These are phyloP conservation scores for Pachydiplax longipennis DNA, from an alignment of 2,888 invertebrate genomes.

Conservation along the genomic window DNA sequence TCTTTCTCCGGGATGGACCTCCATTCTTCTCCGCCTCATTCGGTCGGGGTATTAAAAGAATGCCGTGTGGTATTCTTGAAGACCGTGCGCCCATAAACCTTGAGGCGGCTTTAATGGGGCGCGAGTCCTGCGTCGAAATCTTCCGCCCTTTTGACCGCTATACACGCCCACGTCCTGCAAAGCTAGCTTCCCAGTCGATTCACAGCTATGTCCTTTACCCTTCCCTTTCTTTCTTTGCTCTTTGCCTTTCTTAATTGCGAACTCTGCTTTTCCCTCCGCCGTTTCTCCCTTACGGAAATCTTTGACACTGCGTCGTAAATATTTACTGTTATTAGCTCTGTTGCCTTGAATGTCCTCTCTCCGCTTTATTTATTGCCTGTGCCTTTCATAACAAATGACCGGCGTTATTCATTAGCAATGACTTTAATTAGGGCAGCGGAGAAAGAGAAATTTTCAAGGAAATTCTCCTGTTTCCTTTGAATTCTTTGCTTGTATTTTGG, in stretches of 20 bases:
- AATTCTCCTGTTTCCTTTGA: no score
- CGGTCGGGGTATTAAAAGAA: neutral
- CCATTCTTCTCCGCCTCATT: neutral
- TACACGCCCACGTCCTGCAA: neutral
- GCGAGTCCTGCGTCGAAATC: neutral
- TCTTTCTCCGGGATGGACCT: neutral
- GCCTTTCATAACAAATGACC: no score
- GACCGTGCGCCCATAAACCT: neutral
- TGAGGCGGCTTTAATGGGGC: conserved; percentile 7
- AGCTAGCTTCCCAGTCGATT: neutral
- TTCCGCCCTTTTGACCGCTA: neutral
- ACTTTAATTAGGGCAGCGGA: no score
- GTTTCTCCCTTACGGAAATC: neutral
- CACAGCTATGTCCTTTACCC: neutral
- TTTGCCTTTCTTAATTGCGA: no score
- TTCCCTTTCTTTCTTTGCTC: no score
- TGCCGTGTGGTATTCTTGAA: neutral
- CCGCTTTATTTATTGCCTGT: no score
- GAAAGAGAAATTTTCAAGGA: no score
- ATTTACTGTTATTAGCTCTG: no score
- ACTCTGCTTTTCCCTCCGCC: neutral
- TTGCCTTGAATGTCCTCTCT: no score
- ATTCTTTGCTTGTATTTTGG: no score
- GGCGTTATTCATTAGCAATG: no score
- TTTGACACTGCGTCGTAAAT: no score